These are phyloP conservation scores for Solen grandis DNA, from an alignment of 1,140 invertebrate species.

Conservation along the genomic window DNA sequence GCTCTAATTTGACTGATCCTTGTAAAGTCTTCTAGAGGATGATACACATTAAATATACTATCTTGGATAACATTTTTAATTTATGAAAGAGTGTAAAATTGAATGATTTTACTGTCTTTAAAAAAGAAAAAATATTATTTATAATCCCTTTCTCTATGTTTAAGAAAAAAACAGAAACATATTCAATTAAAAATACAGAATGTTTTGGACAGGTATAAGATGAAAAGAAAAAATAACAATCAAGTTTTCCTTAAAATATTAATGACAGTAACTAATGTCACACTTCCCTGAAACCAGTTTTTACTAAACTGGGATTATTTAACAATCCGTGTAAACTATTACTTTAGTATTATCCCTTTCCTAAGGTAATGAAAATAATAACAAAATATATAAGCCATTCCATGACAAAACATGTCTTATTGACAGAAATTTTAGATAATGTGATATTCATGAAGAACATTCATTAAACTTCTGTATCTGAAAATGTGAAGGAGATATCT, in stretches of 20 bases:
- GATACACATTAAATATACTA: conserved; percentile 28
- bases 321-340: conserved; percentile 27
- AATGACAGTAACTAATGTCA: conserved; percentile 24
- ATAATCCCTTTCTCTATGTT: conserved; percentile 30
- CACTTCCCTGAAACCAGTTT: conserved; percentile 18
- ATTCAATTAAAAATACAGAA: conserved; percentile 25
- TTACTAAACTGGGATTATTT: conserved; percentile 28
- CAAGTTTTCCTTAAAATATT: conserved; percentile 25
- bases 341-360: conserved; percentile 27
- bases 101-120: conserved; percentile 30
- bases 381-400: conserved; percentile 28
- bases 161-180: conserved; percentile 30
- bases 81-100: conserved; percentile 31
- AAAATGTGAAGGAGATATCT: conserved; percentile 19
- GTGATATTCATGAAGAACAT: conserved; percentile 5
- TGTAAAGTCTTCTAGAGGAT: conserved; percentile 27
- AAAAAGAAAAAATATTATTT: conserved; percentile 29
- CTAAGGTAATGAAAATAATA: conserved; percentile 23
- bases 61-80: conserved; percentile 28
- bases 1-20: conserved; percentile 29
- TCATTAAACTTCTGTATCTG: conserved; percentile 19
- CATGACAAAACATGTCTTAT: conserved; percentile 25
- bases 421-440: conserved; percentile 10
- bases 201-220: conserved; percentile 25
- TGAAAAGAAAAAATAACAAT: conserved; percentile 25